A percentile compares a stretch with the other conserved stretches of the same genome.
These are phyloP conservation scores for Temnothorax unifasciatus DNA, from an alignment of 2,888 invertebrate species.

Conservation along the genomic window DNA sequence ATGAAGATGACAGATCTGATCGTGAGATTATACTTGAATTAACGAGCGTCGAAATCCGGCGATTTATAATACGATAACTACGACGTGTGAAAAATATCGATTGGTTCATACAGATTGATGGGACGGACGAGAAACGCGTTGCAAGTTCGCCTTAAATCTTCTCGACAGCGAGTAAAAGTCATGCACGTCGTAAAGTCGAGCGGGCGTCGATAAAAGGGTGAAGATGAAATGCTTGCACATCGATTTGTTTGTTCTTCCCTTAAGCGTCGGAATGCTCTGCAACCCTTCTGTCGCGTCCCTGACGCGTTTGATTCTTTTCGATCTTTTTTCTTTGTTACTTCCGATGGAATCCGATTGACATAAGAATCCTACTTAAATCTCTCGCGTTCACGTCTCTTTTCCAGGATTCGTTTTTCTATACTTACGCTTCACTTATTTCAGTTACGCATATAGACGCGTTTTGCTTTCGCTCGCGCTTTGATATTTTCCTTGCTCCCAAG, in stretches of 20 bases:
- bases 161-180: conserved; percentile 51
- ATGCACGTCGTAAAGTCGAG: conserved; percentile 63
- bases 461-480: conserved; percentile 20
- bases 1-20: background rate
- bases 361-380: conserved; percentile 78
- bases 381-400: conserved; percentile 63
- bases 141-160: conserved; percentile 55
- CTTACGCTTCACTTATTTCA: conserved; percentile 26
- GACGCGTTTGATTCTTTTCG: conserved; percentile 70
- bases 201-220: conserved; percentile 66
- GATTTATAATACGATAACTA: conserved; percentile 49
- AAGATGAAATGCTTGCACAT: conserved; percentile 80
- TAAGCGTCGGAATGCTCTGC: conserved; percentile 61
- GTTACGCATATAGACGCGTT: conserved; percentile 23
- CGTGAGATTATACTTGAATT: conserved; percentile 29
- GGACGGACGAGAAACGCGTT: conserved; percentile 59
- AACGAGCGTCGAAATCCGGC: conserved; percentile 27
- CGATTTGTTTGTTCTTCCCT: conserved; percentile 81
- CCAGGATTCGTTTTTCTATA: conserved; percentile 39
- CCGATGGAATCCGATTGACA: conserved; percentile 77
- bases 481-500: background rate
- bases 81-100: conserved; percentile 44
- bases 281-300: conserved; percentile 61
- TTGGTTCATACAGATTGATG: conserved; percentile 39
- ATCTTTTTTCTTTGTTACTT: conserved; percentile 73